Evolutionary conservation across 2,888 invertebrate species (phyloP), one percentile per base, ranked within the genome.

Genomic region (Eupithecia vulgata): DNA sequence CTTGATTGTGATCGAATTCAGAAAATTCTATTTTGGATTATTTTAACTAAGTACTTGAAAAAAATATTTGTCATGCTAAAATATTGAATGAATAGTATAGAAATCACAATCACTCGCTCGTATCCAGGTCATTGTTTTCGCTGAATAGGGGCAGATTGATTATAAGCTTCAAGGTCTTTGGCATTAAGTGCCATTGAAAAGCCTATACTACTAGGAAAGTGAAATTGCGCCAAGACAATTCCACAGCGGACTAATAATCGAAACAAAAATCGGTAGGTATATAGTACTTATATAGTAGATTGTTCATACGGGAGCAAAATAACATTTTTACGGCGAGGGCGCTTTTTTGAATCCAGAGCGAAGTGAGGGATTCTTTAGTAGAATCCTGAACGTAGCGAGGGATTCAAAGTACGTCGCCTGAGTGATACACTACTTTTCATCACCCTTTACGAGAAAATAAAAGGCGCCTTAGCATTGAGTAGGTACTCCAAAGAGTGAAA

Each of bases 101-200:
- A 37, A 67, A 61, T 72, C 65, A 66, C 62, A 70, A 52, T 72
- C 68, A 68, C 52, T 62, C 12, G 21, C 67, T 62, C 59, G 65
- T 62, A 67, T 61, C 70, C 48, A 57, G 67, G 68, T 70, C 77
- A 76, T 77, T 79, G 76, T 75, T 73, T 70, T 40, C 40, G n/a
- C 61, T 73, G 73, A 79, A 57, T 34, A 76, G 74, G 67, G 74
- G 45, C 69, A 80, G 79, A 78, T 78, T 75, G 79, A 80, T 76
- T 77, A 67, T 75, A 73, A 25, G 70, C 74, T 76, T 76, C 75
- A 76, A 79, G 75, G 72, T 76, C 17, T 68, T 76, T 70, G 75
- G 73, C 67, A 71, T 78, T 79, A 74, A 67, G 71, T 74, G 71
- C 65, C 70, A 62, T 62, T 61, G 69, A 35, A 66, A 71, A 73